These are phyloP conservation scores for Tetanocera ferruginea DNA, from an alignment of 2,888 invertebrate species.

Conservation along the genomic window DNA sequence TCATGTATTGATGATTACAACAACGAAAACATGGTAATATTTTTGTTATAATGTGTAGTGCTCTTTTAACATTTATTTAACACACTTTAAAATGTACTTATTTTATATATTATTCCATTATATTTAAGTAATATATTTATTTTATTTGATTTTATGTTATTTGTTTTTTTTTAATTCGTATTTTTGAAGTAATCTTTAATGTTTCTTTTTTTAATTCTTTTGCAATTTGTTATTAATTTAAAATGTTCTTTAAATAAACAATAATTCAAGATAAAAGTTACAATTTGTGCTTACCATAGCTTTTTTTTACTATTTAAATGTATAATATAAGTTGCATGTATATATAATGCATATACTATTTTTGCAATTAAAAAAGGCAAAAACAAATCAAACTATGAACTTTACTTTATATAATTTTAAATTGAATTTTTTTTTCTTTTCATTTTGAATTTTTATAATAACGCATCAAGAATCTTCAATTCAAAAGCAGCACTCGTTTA, in stretches of 20 bases:
- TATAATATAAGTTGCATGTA: neutral
- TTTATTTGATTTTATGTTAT: neutral
- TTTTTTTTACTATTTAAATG: neutral
- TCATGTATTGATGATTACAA: neutral
- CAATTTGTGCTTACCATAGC: constrained; percentile 15
- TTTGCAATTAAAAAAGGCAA: neutral
- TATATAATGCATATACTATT: neutral
- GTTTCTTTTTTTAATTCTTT: constrained; percentile 23
- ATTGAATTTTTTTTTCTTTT: too few species aligned
- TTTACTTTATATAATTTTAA: too few species aligned
- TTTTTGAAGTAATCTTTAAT: neutral
- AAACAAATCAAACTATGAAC: too few species aligned
- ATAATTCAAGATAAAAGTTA: neutral
- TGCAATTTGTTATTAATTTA: neutral
- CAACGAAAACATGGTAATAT: constrained; percentile 12
- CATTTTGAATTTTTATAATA: too few species aligned
- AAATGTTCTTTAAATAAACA: neutral
- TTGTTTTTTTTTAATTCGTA: neutral
- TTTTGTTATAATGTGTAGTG: constrained; percentile 11
- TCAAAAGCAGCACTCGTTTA: too few species aligned
- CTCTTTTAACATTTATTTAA: constrained; percentile 6
- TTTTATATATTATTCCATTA: neutral
- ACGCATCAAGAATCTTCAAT: too few species aligned
- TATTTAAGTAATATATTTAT: neutral
- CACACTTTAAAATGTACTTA: neutral